These are phyloP conservation scores for Acipenser transmontanus DNA, from an alignment of 2,797 vertebrate species.

Conservation along the genomic window DNA sequence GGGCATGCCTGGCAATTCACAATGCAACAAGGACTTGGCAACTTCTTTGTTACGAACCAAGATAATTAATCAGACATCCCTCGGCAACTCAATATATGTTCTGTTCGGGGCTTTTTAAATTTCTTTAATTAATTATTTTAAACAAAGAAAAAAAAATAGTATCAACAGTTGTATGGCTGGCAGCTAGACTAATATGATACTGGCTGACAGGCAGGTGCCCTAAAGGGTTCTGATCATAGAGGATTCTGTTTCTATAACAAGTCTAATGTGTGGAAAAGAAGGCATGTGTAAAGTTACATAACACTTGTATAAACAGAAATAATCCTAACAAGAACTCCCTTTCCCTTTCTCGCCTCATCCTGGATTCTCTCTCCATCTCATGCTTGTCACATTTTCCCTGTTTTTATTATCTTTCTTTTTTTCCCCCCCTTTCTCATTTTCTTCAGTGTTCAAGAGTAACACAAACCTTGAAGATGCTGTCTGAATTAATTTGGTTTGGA, in stretches of 20 bases:
- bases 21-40: constrained; percentile 51
- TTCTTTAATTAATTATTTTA: constrained; percentile 66
- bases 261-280: too few species aligned
- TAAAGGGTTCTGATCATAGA: constrained; percentile 12
- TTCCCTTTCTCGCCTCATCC: constrained; percentile 21
- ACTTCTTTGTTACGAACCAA: constrained; percentile 63
- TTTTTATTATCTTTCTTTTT: constrained; percentile 6
- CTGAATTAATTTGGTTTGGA: neutral
- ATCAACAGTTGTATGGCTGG: constrained; percentile 53
- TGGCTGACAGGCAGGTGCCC: constrained; percentile 52
- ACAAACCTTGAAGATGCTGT: neutral
- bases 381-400: constrained; percentile 24
- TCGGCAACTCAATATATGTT: constrained; percentile 66
- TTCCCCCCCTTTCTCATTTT: neutral
- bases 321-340: neutral
- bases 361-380: constrained; percentile 24
- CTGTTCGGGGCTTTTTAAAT: constrained; percentile 54
- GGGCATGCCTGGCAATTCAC: constrained; percentile 41
- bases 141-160: constrained; percentile 50
- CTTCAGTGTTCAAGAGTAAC: constrained; percentile 3
- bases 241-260: too few species aligned
- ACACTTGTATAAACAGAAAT: too few species aligned
- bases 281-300: too few species aligned
- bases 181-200: constrained; percentile 45
- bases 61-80: constrained; percentile 65